Conservation (phyloP, 2,888 invertebrate genomes). For the Lordiphosa andalusiaca region DNA sequence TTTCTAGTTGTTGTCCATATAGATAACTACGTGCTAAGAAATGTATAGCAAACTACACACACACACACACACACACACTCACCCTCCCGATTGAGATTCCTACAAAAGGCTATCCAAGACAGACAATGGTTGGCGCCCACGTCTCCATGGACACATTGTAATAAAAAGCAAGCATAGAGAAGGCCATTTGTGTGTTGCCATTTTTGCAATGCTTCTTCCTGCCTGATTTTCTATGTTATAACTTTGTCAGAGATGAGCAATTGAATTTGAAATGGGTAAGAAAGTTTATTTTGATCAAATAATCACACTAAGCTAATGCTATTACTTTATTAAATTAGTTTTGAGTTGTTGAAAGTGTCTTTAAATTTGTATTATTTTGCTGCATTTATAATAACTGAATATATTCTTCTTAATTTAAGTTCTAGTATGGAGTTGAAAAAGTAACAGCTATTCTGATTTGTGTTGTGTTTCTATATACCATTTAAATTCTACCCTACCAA, state of each 20-base stretch:
- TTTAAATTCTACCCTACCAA: too few species aligned
- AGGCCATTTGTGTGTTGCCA: conserved; percentile 62
- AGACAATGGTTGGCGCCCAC: conserved; percentile 66
- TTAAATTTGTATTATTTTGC: too few species aligned
- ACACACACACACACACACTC: conserved; percentile 34
- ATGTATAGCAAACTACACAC: conserved; percentile 64
- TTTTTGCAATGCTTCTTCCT: conserved; percentile 39
- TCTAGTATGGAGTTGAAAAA: too few species aligned
- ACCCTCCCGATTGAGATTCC: conserved; percentile 30
- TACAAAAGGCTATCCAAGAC: conserved; percentile 31
- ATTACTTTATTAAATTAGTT: background rate
- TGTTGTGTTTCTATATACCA: too few species aligned
- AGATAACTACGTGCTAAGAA: conserved; percentile 76
- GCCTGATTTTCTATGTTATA: conserved; percentile 8
- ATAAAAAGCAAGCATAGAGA: conserved; percentile 67
- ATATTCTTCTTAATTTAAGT: too few species aligned
- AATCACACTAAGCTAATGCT: too few species aligned
- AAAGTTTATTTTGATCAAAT: too few species aligned
- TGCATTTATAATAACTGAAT: too few species aligned
- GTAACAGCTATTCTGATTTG: too few species aligned
- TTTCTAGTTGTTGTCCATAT: conserved; percentile 28
- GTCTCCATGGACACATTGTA: conserved; percentile 72
- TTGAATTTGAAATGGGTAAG: background rate
- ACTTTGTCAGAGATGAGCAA: conserved; percentile 49
- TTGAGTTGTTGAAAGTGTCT: background rate